Evolutionary conservation across 2,888 invertebrate species (phyloP), one percentile per base, ranked within the genome.

Genomic region (Pheosia tremula): DNA sequence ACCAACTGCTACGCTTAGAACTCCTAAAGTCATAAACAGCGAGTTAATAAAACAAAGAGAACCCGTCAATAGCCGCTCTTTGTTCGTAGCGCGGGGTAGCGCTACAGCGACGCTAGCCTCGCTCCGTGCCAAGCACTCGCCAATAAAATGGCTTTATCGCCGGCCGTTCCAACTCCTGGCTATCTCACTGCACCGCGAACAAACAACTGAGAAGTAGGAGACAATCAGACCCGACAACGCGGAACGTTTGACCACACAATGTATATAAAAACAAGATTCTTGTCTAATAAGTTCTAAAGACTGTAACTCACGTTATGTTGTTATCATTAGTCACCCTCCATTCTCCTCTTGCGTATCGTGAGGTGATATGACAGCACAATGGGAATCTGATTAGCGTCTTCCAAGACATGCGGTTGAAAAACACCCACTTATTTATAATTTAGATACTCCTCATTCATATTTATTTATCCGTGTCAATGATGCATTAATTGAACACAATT

Each of bases 61-160:
- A 53, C 37, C 24, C 11, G 10, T 53, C 53, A 24, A 37, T 36
- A 36, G 36, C 53, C 36, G 37, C 38, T 53, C 8, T 52, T 9
- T 53, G 53, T 53, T 53, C 50, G 1, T 8, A 50, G 50, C 24
- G 50, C 7, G 9, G 53, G 10, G 53, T 11, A 11, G 53, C 37
- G 24, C 53, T 50, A 47, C n/a, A 47, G 47, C 47, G 50, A 8
- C 24, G 50, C 1, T 13, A 24, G 13, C 8, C 5, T 7, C 50
- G 8, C 37, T 53, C 53, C 37, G 37, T 8, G 37, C 10, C 53
- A 53, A 53, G 38, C 53, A 53, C n/a, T 38, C 37, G 53, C 53
- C 53, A 53, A 53, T 53, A 53, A 53, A 53, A 36, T 24, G 37
- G 50, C 24, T 50, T 50, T 50, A 50, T 50, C 13, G 24, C 24